Base-by-base conservation (phyloP, 92 coral and sea anemone genomes). In the Phenganax stokvisi region DNA sequence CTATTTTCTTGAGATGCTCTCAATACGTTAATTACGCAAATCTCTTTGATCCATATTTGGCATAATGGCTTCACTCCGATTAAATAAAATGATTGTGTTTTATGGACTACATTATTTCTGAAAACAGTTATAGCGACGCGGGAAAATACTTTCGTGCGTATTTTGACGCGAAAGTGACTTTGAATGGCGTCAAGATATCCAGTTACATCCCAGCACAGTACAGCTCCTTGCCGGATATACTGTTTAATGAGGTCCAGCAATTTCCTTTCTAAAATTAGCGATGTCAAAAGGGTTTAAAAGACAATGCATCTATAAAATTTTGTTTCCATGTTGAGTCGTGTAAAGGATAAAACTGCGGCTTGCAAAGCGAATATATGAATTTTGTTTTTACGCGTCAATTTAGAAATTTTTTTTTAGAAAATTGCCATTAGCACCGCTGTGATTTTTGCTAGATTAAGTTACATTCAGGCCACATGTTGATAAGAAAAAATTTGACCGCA, bases 191-290 rank as follows among this genome's bases (percentile, higher is more conserved):
- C 37, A 25, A 60, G 80, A 9, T 68, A 68, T 68, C 73, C 13
- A 68, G 73, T 76, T 76, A 76, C 54, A 31, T 58, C 67, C 16
- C 81, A 58, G 37, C n/a, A 57, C 53, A 57, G 81, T 30, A 57
- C 64, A 25, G 12, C 70, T 57, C 81, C 60, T 57, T 76, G 69
- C 67, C 81, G 81, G 81, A 76, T 76, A 76, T 57, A 64, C 81
- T 15, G 73, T 6, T 30, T 68, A 68, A 57, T 30, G 7, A 54
- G 81, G 2, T 76, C 81, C 74, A 54, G 56, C 57, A 79, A 63
- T 79, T 79, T 79, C 83, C 83, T 79, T 79, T 79, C 83, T 79
- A 79, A 79, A 79, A 61, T 63, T 79, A 79, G 83, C 83, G 74
- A 79, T 79, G 83, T 79, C 83, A 79, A 79, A 79, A 79, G 58